phyloP scores from a whole-genome alignment of 2,888 invertebrate genomes.

The Andrena dorsata region DNA sequence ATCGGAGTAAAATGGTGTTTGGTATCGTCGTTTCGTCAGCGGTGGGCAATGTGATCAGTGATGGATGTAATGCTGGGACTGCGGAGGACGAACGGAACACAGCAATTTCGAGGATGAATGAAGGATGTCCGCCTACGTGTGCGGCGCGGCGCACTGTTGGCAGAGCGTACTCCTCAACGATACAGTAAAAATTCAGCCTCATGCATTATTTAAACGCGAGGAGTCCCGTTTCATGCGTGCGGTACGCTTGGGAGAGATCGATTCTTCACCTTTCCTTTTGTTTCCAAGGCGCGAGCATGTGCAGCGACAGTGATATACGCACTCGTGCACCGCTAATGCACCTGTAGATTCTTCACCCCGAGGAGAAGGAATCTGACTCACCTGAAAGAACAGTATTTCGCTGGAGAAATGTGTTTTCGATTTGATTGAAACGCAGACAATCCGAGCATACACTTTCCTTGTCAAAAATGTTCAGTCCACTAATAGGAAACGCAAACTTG shows the following conservation, averaged over 20 bases:
- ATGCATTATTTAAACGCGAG: constrained; percentile 81
- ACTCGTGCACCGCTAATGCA: constrained; percentile 44
- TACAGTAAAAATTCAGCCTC: constrained; percentile 78
- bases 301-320: constrained; percentile 31
- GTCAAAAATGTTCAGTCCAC: no score
- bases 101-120: constrained; percentile 16
- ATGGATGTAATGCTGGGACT: neutral
- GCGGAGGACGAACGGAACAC: neutral
- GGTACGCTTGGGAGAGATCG: constrained; percentile 68
- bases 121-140: neutral
- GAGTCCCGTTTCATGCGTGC: constrained; percentile 79
- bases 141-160: constrained; percentile 10
- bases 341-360: constrained; percentile 64
- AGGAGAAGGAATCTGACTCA: constrained; percentile 19
- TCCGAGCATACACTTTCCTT: no score
- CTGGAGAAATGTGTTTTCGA: neutral
- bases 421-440: constrained; percentile 10
- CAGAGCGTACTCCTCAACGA: constrained; percentile 54
- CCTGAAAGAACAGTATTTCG: constrained; percentile 3
- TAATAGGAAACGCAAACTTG: no score
- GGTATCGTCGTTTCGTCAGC: no score
- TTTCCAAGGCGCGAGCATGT: constrained; percentile 68
- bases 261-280: constrained; percentile 80
- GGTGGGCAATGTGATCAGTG: neutral
- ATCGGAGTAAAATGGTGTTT: no score